Conservation (phyloP, 2,888 invertebrate species). For the Masnerella sp. region DNA sequence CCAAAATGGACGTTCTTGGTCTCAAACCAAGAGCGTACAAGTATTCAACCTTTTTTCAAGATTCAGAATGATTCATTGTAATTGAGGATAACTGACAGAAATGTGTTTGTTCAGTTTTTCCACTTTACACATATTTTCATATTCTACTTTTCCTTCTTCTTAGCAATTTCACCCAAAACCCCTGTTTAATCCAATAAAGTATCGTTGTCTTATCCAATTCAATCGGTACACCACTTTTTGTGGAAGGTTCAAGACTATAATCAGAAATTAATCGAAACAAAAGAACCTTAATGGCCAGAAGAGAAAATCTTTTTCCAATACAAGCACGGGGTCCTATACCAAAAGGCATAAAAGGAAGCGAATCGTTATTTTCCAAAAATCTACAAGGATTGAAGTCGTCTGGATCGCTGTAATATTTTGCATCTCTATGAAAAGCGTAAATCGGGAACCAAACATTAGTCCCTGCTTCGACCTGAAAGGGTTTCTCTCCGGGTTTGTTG, state of each 20-base stretch:
- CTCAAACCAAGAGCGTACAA: too few relatives aligned
- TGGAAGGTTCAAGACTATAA: constrained; percentile 20
- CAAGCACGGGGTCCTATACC: constrained; percentile 75
- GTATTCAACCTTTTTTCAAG: too few relatives aligned
- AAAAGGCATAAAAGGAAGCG: constrained; percentile 71
- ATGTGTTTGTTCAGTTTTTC: too few relatives aligned
- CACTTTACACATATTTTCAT: too few relatives aligned
- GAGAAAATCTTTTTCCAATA: constrained; percentile 65
- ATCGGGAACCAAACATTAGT: constrained; percentile 72
- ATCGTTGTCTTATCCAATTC: constrained; percentile 42
- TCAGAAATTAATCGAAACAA: too few relatives aligned
- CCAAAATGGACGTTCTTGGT: too few relatives aligned
- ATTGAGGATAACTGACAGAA: too few relatives aligned
- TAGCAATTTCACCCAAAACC: constrained; percentile 18
- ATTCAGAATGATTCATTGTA: too few relatives aligned
- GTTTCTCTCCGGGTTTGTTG: constrained; percentile 59
- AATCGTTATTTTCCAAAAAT: constrained; percentile 72
- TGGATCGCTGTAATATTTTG: constrained; percentile 77
- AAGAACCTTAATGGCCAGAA: too few relatives aligned
- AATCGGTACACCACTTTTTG: constrained; percentile 60
- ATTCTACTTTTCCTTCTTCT: too few relatives aligned
- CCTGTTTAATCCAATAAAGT: background rate
- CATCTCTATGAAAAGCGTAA: constrained; percentile 76
- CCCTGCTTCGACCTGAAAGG: constrained; percentile 68
- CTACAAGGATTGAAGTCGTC: constrained; percentile 78